These are phyloP conservation scores for Hemithea aestivaria DNA, from an alignment of 2,888 invertebrate species.

Conservation along the genomic window DNA sequence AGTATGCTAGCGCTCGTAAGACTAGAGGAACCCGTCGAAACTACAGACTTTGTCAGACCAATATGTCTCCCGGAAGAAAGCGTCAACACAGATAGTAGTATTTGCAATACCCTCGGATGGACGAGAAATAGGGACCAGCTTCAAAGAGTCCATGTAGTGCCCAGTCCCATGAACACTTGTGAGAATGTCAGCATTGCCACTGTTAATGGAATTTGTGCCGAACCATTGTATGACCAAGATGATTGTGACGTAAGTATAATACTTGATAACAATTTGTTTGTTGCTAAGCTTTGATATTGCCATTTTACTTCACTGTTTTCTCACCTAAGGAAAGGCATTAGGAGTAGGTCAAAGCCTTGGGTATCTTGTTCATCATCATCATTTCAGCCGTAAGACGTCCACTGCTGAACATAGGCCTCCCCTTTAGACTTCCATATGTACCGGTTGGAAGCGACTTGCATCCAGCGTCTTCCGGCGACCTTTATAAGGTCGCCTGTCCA, in stretches of 20 bases:
- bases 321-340: too few relatives aligned
- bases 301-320: too few relatives aligned
- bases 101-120: slow-evolving; percentile 93
- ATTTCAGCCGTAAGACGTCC: too few relatives aligned
- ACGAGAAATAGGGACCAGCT: slow-evolving; percentile 89
- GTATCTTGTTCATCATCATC: too few relatives aligned
- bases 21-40: slow-evolving; percentile 85
- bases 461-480: too few relatives aligned
- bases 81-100: slow-evolving; percentile 43
- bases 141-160: slow-evolving; percentile 87
- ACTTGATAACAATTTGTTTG: background rate
- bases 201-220: slow-evolving; percentile 90
- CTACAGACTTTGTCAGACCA: slow-evolving; percentile 91
- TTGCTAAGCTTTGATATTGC: background rate
- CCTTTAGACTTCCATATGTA: too few relatives aligned
- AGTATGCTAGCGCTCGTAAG: slow-evolving; percentile 90
- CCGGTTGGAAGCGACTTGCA: too few relatives aligned
- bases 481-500: too few relatives aligned
- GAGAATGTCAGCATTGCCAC: slow-evolving; percentile 92
- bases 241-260: slow-evolving; percentile 87
- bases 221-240: slow-evolving; percentile 86
- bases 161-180: slow-evolving; percentile 88
- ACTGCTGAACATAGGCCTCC: too few relatives aligned
- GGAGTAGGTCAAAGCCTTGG: too few relatives aligned
- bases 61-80: slow-evolving; percentile 86